Evolutionary conservation across 2,797 vertebrate genomes (phyloP), one percentile per base, ranked within the genome.

Genomic region (Pseudopleuronectes americanus): DNA sequence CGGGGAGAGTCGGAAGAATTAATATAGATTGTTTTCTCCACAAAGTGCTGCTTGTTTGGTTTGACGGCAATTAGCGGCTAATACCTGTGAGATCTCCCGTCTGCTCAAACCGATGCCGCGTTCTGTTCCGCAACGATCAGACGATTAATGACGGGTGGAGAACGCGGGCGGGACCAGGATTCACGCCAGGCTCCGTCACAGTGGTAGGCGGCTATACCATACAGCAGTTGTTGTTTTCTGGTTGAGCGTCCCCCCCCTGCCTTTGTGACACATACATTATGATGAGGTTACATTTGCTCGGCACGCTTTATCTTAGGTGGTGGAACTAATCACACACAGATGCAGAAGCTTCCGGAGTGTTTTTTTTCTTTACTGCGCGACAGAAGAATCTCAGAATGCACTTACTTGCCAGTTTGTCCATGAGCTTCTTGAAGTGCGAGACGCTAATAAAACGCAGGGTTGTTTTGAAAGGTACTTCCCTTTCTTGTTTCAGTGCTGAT

Each of bases 51-150:
- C 88, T 91, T 89, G 87, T 94, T 93, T 38, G 91, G 83, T 87
- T 87, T 93, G 93, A 92, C 82, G 83, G 89, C 90, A 93, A 93
- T 94, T 93, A 90, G 88, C 91, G 55, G 87, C 86, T 92, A 90
- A 92, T 92, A 92, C 92, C 92, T 91, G 87, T 54, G 90, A 91
- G 91, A 92, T 83, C 65, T 81, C 62, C 80, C 41, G 77, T 85
- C 84, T 87, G 84, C 84, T 89, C 69, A 74, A 59, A 80, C 80
- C 71, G 68, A 75, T 74, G 64, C 88, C 79, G 87, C 73, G 89
- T 83, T 76, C 76, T 71, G 80, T 81, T 87, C 82, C 83, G 55
- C 87, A 83, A 87, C 80, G 83, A 92, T 92, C 85, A 90, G 74
- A 87, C 83, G 76, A 85, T 89, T 91, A 91, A 91, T 90, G 88